Evolutionary conservation across 2,797 vertebrate genomes (phyloP), one percentile per base, ranked within the genome.

Genomic region (Clangula hyemalis): DNA sequence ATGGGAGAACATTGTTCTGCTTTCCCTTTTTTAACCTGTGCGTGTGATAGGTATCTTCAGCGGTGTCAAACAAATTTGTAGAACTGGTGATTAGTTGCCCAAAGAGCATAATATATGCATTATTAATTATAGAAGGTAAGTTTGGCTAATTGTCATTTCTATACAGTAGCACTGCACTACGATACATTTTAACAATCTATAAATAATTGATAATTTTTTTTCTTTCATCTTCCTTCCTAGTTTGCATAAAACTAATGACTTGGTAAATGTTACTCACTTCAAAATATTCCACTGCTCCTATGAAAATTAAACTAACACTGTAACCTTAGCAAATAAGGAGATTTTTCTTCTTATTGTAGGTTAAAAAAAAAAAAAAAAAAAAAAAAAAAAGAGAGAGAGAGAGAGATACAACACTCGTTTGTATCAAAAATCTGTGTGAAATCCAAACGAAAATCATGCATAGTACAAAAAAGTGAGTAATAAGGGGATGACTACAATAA

Each of bases 221-320:
- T 98, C 99, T 99, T 99, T 99, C 99, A 99, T 99, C 99, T 99
- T 98, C 97, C 97, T 97, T 97, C 98, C 98, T 99, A 98, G 98
- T 99, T 99, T 99, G 99, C 99, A 99, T 99, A 99, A 99, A 99
- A 99, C 99, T 99, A 99, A 99, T 99, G 99, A 99, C 98, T 98
- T 98, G 98, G 98, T 99, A 99, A 99, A 99, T 99, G 99, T 98
- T 98, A 98, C 99, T 99, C 98, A 98, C 98, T 99, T 99, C 98
- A 98, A 99, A 99, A 99, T 99, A 98, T 98, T 98, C 98, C 91
- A 95, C 98, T 69, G 94, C 97, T 98, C 97, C 98, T 97, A 97
- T 97, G 98, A 98, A 98, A 98, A 98, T 98, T 98, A 98, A 98
- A 98, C 98, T 98, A 98, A 97, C 97, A 97, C 95, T 96, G 95